A percentile compares a stretch with the other conserved stretches of the same genome.
phyloP scores from a whole-genome alignment of 2,888 invertebrate genomes.

The Pollenia labialis region DNA sequence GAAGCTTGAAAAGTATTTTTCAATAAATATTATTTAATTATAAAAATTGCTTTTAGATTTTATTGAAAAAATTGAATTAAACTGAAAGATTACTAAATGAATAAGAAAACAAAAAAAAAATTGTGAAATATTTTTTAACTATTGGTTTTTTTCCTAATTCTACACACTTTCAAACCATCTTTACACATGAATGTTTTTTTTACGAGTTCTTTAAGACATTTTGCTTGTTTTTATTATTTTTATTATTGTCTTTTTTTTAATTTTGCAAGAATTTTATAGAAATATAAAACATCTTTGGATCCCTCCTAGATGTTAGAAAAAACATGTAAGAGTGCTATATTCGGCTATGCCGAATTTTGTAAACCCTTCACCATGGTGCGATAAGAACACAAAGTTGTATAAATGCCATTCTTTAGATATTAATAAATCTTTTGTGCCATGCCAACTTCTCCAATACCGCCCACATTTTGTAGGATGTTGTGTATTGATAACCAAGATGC shows the following conservation, averaged over 20 bases:
- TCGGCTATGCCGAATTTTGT: no score
- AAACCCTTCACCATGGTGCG: no score
- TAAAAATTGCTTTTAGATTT: neutral
- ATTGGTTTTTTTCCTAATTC: neutral
- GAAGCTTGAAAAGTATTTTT: no score
- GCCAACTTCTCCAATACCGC: no score
- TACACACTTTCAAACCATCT: conserved; percentile 15
- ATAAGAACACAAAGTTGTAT: no score
- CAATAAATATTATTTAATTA: neutral
- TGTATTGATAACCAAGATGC: no score
- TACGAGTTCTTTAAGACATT: conserved; percentile 30
- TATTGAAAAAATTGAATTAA: conserved; percentile 9
- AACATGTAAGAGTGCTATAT: no score
- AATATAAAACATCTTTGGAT: conserved; percentile 52
- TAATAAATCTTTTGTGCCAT: no score
- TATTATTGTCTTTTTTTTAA: conserved; percentile 28
- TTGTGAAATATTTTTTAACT: conserved; percentile 7
- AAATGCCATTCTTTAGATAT: no score
- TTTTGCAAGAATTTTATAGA: conserved; percentile 45
- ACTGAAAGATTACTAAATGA: conserved; percentile 11
- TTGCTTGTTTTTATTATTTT: conserved; percentile 18
- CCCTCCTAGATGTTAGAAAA: conserved; percentile 21
- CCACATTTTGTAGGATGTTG: no score
- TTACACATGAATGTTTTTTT: conserved; percentile 25
- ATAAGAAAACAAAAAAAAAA: neutral